These are phyloP conservation scores for Chelonus formosanus DNA, from an alignment of 2,888 invertebrate species.

Conservation along the genomic window DNA sequence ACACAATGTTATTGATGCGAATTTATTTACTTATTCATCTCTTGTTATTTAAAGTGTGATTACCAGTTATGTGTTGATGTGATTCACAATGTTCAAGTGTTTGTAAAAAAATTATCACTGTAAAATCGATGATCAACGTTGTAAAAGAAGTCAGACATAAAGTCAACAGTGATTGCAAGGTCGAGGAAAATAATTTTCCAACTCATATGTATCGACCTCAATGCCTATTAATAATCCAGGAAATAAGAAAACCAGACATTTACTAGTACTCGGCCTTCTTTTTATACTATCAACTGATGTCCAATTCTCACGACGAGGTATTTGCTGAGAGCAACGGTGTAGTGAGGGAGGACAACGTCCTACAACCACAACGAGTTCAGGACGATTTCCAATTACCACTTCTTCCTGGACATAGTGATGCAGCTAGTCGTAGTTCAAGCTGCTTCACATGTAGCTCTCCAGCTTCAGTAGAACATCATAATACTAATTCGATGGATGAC, in stretches of 20 bases:
- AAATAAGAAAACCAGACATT: slow-evolving; percentile 16
- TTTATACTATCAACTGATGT: slow-evolving; percentile 39
- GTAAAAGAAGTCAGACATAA: neutral
- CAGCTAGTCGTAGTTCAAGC: slow-evolving; percentile 43
- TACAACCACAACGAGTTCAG: slow-evolving; percentile 29
- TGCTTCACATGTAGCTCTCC: slow-evolving; percentile 35
- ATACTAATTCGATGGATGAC: slow-evolving; percentile 38
- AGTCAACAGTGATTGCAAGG: slow-evolving; percentile 7
- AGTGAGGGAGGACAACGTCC: slow-evolving; percentile 41
- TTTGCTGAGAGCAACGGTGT: slow-evolving; percentile 28
- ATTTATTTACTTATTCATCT: no score
- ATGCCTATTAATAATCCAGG: slow-evolving; percentile 16
- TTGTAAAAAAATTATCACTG: neutral
- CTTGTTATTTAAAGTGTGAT: no score
- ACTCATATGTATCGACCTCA: slow-evolving; percentile 6
- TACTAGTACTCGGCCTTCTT: neutral
- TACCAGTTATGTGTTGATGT: no score
- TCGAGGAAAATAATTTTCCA: slow-evolving; percentile 3
- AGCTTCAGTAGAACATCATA: slow-evolving; percentile 33
- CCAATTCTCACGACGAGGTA: slow-evolving; percentile 40
- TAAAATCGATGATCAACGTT: neutral
- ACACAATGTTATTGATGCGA: no score
- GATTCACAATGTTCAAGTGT: no score
- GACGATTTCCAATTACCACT: slow-evolving; percentile 36
- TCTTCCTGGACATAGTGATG: slow-evolving; percentile 39